Base-by-base conservation (phyloP, 2,888 invertebrate species). In the Microctonus hyperodae region DNA sequence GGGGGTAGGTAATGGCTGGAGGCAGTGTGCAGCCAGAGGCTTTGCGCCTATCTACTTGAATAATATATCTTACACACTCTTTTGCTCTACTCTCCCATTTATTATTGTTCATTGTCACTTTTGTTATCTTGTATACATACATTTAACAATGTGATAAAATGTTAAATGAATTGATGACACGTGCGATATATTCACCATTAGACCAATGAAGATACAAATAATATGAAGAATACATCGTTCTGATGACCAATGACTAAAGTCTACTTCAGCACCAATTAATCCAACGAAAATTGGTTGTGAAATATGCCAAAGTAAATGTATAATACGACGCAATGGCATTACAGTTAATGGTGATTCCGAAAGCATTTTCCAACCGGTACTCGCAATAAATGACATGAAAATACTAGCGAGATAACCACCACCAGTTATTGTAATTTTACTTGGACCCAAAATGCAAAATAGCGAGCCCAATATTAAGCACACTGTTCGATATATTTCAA, bases 221-320 rank as follows among this genome's bases (percentile, higher is more conserved):
- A 77, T 51, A 86, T 85, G 56, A 85, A 81, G 55, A 87, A 89
- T 76, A 86, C 86, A 74, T 87, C 87, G 82, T 86, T 71, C 78
- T 76, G 48, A 76, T 78, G 76, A 86, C 86, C 73, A 89, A 76
- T 72, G 81, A 9, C 76, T 75, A 63, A 91, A 86, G 81, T 90
- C 86, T 65, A 93, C 89, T 84, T 92, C 92, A 69, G 91, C 89
- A 10, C 93, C 93, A 75, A 94, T 93, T 53, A 93, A 86, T 23
- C 91, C 90, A 79, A 93, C 92, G 40, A 94, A 87, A 69, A 92
- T 86, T 6, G 93, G 93, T 79, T 93, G 91, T 76, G 91, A 87
- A 64, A 93, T 86, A 76, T 88, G 87, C 94, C 93, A 94, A 58
- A 92, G 74, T 40, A 88, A 80, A 62, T 87, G 86, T 55, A 90